phyloP scores from a whole-genome alignment of 2,797 vertebrate species.

The Liasis olivaceus region DNA sequence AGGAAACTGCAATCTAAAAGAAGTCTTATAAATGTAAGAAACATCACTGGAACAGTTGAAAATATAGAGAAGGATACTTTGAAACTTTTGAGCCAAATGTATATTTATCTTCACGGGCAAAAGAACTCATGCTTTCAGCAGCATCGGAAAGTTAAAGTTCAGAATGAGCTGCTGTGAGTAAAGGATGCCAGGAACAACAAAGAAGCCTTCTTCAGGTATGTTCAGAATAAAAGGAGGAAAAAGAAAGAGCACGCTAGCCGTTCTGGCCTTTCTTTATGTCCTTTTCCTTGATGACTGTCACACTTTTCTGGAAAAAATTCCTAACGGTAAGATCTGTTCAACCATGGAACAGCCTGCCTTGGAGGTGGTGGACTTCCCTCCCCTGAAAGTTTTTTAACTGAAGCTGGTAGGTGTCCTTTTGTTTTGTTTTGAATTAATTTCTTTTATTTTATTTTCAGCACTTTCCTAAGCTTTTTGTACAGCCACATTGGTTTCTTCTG shows the following conservation, averaged over 20 bases:
- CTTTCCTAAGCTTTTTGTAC: not conserved
- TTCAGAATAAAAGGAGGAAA: not conserved
- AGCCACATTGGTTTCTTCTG: not conserved
- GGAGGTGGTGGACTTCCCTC: not conserved
- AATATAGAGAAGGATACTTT: not conserved
- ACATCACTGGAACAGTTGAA: not conserved
- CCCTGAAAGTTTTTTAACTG: not conserved
- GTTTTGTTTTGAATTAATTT: not conserved
- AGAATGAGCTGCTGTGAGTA: not conserved
- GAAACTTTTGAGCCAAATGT: not conserved
- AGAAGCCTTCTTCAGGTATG: not conserved
- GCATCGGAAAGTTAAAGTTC: not conserved
- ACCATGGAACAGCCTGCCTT: not conserved
- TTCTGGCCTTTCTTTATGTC: not conserved
- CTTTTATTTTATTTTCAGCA: not conserved
- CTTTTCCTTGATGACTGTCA: not conserved
- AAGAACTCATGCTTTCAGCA: not conserved
- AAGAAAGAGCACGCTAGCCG: not conserved
- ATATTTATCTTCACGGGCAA: not conserved
- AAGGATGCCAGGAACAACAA: not conserved
- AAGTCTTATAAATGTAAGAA: conserved; percentile 18
- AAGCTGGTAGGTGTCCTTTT: too few relatives aligned
- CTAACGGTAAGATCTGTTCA: not conserved
- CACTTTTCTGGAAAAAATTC: not conserved
- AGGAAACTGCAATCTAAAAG: conserved; percentile 4